phyloP scores from a whole-genome alignment of 2,113 vertebrate species.

The Merops nubicus region DNA sequence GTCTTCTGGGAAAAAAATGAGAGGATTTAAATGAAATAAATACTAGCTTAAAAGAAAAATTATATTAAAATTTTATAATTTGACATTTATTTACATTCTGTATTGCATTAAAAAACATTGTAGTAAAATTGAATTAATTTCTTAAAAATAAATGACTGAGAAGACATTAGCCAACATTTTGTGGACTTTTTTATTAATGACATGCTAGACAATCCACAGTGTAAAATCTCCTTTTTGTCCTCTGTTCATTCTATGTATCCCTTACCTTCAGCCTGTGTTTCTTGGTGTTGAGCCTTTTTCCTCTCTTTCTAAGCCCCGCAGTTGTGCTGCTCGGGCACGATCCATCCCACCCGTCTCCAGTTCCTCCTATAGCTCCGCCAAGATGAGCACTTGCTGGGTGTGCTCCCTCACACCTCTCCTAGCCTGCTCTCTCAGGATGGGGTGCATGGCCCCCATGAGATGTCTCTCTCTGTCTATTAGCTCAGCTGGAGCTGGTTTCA shows the following conservation, averaged over 20 bases:
- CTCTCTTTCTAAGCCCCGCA: background rate
- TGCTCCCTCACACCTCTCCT: background rate
- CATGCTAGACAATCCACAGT: accelerated
- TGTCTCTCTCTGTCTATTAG: background rate
- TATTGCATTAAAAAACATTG: background rate
- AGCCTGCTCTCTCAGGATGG: background rate
- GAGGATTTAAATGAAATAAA: background rate
- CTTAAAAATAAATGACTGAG: background rate
- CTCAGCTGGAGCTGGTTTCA: background rate
- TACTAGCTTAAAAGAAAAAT: background rate
- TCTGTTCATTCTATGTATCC: accelerated
- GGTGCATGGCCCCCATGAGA: background rate
- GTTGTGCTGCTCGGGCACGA: background rate
- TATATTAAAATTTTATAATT: background rate
- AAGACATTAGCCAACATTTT: background rate
- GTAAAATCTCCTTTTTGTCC: background rate
- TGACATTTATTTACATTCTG: background rate
- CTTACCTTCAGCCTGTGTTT: background rate
- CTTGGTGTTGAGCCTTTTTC: background rate
- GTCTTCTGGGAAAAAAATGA: background rate
- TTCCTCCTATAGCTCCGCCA: accelerated
- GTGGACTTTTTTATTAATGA: background rate
- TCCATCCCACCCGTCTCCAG: background rate
- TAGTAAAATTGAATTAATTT: background rate
- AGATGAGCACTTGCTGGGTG: background rate